A percentile compares a stretch with the other conserved stretches of the same genome.
Conservation (phyloP, 1,140 invertebrate species). For the Brachionus paranguensis region DNA sequence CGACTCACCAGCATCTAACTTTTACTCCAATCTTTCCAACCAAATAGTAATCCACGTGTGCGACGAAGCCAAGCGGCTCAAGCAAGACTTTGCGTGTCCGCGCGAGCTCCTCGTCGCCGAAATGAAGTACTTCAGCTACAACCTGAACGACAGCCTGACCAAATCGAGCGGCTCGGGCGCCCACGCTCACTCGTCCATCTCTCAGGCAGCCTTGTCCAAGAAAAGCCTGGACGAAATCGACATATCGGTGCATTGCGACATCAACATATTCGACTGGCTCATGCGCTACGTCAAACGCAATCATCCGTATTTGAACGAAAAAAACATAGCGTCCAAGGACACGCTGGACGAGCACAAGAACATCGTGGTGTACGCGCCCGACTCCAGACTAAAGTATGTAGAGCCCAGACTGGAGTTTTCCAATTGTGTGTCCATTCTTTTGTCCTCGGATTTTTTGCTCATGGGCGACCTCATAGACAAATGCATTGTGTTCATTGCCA, state of each 20-base stretch:
- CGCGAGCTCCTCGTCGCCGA: slow-evolving; percentile 75
- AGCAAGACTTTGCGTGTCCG: slow-evolving; percentile 78
- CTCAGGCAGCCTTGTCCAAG: slow-evolving; percentile 6
- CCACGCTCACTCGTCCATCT: not conserved
- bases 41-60: slow-evolving; percentile 55
- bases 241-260: slow-evolving; percentile 89
- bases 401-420: slow-evolving; percentile 62
- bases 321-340: slow-evolving; percentile 20
- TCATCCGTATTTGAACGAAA: slow-evolving; percentile 64
- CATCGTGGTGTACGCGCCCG: not conserved
- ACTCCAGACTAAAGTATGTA: slow-evolving; percentile 8
- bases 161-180: not conserved
- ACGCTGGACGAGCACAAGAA: not conserved
- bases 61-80: slow-evolving; percentile 60
- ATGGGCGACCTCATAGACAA: slow-evolving; percentile 78
- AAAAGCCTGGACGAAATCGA: slow-evolving; percentile 73
- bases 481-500: slow-evolving; percentile 72
- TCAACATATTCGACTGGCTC: slow-evolving; percentile 88
- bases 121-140: slow-evolving; percentile 87
- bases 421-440: slow-evolving; percentile 81
- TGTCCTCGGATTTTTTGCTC: slow-evolving; percentile 85
- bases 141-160: slow-evolving; percentile 45
- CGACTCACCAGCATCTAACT: not conserved
- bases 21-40: not conserved
- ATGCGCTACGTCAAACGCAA: slow-evolving; percentile 74